Evolutionary conservation across 2,888 invertebrate species (phyloP), one percentile per base, ranked within the genome.

Genomic region (Cephus pulcher): DNA sequence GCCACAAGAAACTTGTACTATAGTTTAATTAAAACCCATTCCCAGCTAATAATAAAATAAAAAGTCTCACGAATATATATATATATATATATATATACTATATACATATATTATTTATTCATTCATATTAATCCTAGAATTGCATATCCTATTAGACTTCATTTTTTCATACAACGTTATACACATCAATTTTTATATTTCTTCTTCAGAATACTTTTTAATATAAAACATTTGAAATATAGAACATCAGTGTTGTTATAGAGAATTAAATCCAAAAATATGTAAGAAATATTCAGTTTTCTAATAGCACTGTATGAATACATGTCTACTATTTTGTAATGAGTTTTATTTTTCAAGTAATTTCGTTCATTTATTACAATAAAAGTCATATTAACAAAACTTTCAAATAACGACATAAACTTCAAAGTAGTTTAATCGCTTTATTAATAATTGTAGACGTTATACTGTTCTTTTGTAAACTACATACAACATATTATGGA

Each of bases 1-100:
- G 73, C 85, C 88, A 40, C 83, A 81, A 9, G 87, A 88, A 34
- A 86, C 76, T 70, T 90, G 90, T 78, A 76, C 83, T 56, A 86
- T 90, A 85, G 86, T 82, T 79, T 90, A 80, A 84, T 75, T 56
- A 56, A 23, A 9, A 56, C 23, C 23, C 9, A 56, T 56, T 56
- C 23, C 23, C 23, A 56, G 3, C 9, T 56, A 2, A 56, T 15
- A 40, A 40, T 56, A 56, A 0, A 56, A 56, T 56, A 56, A 23
- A 56, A 75, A 70, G 23, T 34, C 23, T 73, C 32, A 35, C 70
- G 34, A 35, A 76, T 30, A 37, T 56, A 80, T 35, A 34, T 34
- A 9, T 11, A 9, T 35, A 34, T 34, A 35, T 35, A 35, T 3
- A 35, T 35, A 11, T 69, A 76, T 73, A n/a, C n/a, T n/a, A n/a